A percentile compares a stretch with the other conserved stretches of the same genome.
These are phyloP conservation scores for Drosophila tani DNA, from an alignment of 1,140 invertebrate genomes.

Conservation along the genomic window DNA sequence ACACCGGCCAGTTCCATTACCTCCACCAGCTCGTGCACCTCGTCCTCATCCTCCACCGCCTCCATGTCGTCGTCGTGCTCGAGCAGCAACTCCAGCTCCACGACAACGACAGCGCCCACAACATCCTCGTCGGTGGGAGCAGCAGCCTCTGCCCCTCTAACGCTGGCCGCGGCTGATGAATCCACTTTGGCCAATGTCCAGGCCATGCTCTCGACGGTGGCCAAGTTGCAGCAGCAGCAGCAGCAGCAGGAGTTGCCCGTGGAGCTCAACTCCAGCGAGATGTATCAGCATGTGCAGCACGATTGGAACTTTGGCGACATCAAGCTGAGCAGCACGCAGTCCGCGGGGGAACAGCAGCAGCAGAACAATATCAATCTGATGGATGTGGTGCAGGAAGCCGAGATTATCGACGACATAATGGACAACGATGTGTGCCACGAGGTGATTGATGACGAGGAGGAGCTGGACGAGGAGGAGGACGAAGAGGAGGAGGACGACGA, in stretches of 20 bases:
- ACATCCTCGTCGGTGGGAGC: conserved; percentile 56
- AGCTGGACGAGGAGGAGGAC: conserved; percentile 56
- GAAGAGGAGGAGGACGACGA: conserved; percentile 58
- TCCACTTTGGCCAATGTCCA: conserved; percentile 60
- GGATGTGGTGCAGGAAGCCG: conserved; percentile 69
- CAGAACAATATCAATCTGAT: conserved; percentile 73
- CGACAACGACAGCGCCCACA: conserved; percentile 43
- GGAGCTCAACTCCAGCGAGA: conserved; percentile 70
- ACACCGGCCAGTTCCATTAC: conserved; percentile 51
- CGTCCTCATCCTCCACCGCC: conserved; percentile 65
- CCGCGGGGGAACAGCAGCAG: conserved; percentile 39
- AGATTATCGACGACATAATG: conserved; percentile 69
- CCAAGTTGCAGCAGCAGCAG: conserved; percentile 59
- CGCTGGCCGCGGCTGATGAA: conserved; percentile 49
- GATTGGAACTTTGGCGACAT: conserved; percentile 84
- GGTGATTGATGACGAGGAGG: conserved; percentile 52
- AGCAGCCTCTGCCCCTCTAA: conserved; percentile 37
- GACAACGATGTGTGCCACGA: conserved; percentile 71
- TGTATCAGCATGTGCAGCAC: conserved; percentile 82
- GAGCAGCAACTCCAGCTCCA: conserved; percentile 64
- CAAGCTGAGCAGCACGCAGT: conserved; percentile 53
- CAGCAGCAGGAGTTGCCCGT: conserved; percentile 53
- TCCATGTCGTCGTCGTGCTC: conserved; percentile 69
- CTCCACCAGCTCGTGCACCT: conserved; percentile 64
- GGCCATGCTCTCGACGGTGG: conserved; percentile 64